Conservation (phyloP, 2,797 vertebrate genomes). For the Fratercula arctica region DNA sequence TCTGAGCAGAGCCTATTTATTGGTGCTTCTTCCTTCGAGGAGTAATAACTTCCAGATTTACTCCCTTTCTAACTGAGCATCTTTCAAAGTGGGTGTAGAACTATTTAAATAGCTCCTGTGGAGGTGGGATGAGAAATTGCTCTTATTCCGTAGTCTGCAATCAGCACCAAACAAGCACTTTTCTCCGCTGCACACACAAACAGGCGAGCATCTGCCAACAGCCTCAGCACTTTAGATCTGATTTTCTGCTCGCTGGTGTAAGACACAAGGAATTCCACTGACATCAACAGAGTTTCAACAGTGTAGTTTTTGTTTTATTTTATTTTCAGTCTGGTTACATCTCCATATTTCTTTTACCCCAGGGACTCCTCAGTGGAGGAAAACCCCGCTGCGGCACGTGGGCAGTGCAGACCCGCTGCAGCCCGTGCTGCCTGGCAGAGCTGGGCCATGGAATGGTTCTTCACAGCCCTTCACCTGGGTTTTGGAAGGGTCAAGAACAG, state of each 20-base stretch:
- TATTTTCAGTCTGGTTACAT: not conserved
- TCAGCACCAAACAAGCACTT: slow-evolving; percentile 70
- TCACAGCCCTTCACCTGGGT: not conserved
- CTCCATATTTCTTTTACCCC: not conserved
- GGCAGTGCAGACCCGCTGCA: not conserved
- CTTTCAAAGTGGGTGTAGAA: slow-evolving; percentile 66
- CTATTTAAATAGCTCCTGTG: slow-evolving; percentile 68
- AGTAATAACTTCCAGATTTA: slow-evolving; percentile 63
- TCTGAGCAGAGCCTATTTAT: not conserved
- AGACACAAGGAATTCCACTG: slow-evolving; percentile 24
- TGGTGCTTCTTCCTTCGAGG: slow-evolving; percentile 21
- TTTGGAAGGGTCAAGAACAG: not conserved
- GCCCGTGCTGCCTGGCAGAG: not conserved
- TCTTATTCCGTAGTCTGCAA: slow-evolving; percentile 67
- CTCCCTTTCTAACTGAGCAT: slow-evolving; percentile 60
- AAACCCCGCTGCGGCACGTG: fast-evolving
- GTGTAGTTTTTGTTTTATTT: not conserved
- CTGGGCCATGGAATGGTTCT: not conserved
- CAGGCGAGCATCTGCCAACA: slow-evolving; percentile 51
- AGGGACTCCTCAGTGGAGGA: not conserved
- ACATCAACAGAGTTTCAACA: not conserved
- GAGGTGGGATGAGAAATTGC: slow-evolving; percentile 70
- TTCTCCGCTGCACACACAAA: slow-evolving; percentile 66
- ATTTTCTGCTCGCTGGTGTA: slow-evolving; percentile 9
- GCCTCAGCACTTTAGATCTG: slow-evolving; percentile 25